Evolutionary conservation across 2,888 invertebrate genomes (phyloP).

Genomic region (Adelphocoris suturalis): DNA sequence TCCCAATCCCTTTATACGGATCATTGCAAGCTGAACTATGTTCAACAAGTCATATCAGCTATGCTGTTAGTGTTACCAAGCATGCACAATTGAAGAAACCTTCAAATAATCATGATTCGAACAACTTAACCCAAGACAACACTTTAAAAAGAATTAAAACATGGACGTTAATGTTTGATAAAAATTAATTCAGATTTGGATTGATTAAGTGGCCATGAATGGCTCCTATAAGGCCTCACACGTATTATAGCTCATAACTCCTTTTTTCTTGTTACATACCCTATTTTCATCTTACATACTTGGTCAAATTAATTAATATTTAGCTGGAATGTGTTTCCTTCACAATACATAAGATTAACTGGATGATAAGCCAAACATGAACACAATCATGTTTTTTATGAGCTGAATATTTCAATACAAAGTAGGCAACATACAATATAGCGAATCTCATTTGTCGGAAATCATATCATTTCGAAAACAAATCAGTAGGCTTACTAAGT

Average conservation of each 20-base stretch:
- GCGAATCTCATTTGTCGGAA: background rate
- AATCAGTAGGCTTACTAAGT: background rate
- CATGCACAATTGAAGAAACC: conserved; percentile 39
- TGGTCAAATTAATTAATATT: conserved; percentile 39
- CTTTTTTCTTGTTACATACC: conserved; percentile 16
- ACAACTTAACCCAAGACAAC: conserved; percentile 17
- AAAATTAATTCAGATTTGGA: conserved; percentile 36
- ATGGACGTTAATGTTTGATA: conserved; percentile 38
- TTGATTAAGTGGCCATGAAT: conserved; percentile 39
- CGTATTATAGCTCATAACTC: conserved; percentile 30
- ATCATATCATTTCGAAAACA: background rate
- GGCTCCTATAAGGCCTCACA: conserved; percentile 42
- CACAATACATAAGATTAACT: conserved; percentile 8
- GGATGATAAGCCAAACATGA: conserved; percentile 17
- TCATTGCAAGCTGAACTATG: conserved; percentile 33
- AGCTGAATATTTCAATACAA: background rate
- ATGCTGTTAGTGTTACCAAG: conserved; percentile 14
- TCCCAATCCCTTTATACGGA: conserved; percentile 42
- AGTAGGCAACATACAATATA: background rate
- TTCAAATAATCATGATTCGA: conserved; percentile 32
- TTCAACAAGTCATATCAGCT: conserved; percentile 17
- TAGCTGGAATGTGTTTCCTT: conserved; percentile 48
- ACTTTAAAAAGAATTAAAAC: conserved; percentile 31
- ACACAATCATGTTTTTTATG: background rate
- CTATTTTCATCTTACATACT: conserved; percentile 39